Evolutionary conservation across 2,113 vertebrate species (phyloP).

Genomic region (Polyodon spathula): DNA sequence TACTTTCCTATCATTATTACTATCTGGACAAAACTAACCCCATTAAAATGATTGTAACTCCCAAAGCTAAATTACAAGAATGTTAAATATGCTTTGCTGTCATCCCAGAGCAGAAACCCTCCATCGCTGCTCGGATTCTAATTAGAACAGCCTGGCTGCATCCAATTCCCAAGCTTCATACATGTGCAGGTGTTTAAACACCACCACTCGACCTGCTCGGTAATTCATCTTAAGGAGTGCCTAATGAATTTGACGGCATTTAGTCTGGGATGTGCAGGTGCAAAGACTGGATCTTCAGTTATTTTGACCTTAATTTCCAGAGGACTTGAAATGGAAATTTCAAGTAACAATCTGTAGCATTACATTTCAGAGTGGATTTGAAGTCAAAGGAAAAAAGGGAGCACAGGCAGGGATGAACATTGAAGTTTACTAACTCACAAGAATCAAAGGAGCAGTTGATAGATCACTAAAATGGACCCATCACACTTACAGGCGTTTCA

Average conservation of each 20-base stretch:
- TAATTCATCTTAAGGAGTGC: constrained; percentile 22
- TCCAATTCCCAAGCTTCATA: constrained; percentile 41
- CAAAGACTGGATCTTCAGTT: constrained; percentile 31
- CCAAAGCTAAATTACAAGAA: constrained; percentile 45
- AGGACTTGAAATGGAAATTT: no score
- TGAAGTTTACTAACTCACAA: not conserved
- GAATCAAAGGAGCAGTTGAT: not conserved
- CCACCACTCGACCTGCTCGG: constrained; percentile 27
- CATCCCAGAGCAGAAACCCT: constrained; percentile 32
- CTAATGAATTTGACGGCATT: constrained; percentile 29
- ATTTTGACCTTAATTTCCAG: constrained; percentile 21
- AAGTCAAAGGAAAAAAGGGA: no score
- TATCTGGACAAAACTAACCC: constrained; percentile 58
- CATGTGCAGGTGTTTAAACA: constrained; percentile 53
- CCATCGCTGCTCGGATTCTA: constrained; percentile 51
- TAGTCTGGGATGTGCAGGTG: constrained; percentile 45
- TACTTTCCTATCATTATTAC: constrained; percentile 55
- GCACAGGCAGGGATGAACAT: not conserved
- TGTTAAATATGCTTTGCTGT: constrained; percentile 54
- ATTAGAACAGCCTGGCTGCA: constrained; percentile 66
- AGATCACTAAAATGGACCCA: no score
- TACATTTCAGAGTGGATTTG: constrained; percentile 8
- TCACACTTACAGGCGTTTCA: no score
- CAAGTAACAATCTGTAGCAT: constrained; percentile 28
- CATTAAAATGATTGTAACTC: constrained; percentile 54